These are phyloP conservation scores for Leucophenga varia DNA, from an alignment of 1,140 invertebrate species.

Conservation along the genomic window DNA sequence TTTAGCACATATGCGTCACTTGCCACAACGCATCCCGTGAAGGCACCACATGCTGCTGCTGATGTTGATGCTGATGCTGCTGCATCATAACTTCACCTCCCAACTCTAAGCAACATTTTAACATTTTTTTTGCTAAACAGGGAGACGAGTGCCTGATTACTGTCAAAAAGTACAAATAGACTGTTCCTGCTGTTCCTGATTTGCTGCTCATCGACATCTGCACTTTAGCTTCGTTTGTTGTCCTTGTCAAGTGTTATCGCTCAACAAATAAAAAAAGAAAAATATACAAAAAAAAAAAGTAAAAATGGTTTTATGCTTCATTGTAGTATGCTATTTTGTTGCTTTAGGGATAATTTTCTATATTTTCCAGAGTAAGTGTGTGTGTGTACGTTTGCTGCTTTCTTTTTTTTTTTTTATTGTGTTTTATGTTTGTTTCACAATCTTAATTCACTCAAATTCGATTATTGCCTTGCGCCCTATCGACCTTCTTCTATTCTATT, in stretches of 20 bases:
- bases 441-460: constrained; percentile 56
- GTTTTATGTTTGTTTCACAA: constrained; percentile 48
- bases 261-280: constrained; percentile 52
- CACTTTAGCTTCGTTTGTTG: constrained; percentile 1
- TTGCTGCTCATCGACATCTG: background rate
- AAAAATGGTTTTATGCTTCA: constrained; percentile 4
- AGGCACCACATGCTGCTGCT: no score
- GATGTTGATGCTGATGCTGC: no score
- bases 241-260: constrained; percentile 52
- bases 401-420: no score
- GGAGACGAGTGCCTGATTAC: constrained; percentile 42
- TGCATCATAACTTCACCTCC: no score
- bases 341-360: constrained; percentile 40
- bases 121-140: no score
- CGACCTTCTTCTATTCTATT: constrained; percentile 17
- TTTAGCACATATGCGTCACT: no score
- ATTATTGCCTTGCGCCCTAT: constrained; percentile 46
- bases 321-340: constrained; percentile 36
- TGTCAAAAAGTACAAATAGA: constrained; percentile 39
- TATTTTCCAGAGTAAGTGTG: constrained; percentile 21
- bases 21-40: no score
- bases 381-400: constrained; percentile 4
- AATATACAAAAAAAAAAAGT: constrained; percentile 14
- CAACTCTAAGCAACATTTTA: no score
- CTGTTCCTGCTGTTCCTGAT: no score